Base-by-base conservation (phyloP, 2,888 invertebrate genomes). In the Drosophila robusta region DNA sequence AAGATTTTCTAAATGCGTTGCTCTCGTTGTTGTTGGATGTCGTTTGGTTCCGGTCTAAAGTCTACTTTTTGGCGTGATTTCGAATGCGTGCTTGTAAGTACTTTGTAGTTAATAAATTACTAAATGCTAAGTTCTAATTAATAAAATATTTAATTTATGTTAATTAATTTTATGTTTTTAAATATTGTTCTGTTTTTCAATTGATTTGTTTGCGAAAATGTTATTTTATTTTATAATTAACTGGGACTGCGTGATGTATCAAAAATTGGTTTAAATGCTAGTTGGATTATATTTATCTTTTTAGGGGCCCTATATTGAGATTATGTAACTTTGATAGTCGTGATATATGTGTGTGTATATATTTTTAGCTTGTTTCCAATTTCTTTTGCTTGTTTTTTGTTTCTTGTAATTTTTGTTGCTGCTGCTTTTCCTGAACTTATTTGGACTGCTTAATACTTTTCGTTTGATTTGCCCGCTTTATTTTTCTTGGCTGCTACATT, bases 11-110 rank as follows among this genome's bases (percentile, higher is more conserved):
- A 75, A 72, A 69, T 75, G 72, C 64, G 42, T 32, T 45, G 47
- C 11, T 26, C n/a, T 18, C 54, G 29, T 14, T 58, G n/a, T 39
- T 60, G 60, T 39, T 61, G 26, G n/a, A 26, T 47, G 29, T 67
- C 16, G 41, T 41, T 72, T 70, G 62, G 69, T 69, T 74, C 36
- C 56, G 50, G 44, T 62, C 50, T 75, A 75, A 34, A 78, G 74
- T 70, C 87, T 88, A 89, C 68, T 88, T 88, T 89, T 89, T 89
- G 89, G 89, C 85, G 75, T 88, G 70, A 66, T 64, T 65, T 41
- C 51, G 38, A 60, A 60, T 60, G 60, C 60, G 60, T 80, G 68
- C 61, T 52, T 54, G 74, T 84, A 81, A 79, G 85, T 87, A 87
- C 85, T 75, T 72, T 77, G 55, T 75, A 66, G 72, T 88, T 87